A percentile compares a stretch with the other conserved stretches of the same genome.
Evolutionary conservation across 2,113 vertebrate genomes (phyloP).

Genomic region (Phalacrocorax carbo): DNA sequence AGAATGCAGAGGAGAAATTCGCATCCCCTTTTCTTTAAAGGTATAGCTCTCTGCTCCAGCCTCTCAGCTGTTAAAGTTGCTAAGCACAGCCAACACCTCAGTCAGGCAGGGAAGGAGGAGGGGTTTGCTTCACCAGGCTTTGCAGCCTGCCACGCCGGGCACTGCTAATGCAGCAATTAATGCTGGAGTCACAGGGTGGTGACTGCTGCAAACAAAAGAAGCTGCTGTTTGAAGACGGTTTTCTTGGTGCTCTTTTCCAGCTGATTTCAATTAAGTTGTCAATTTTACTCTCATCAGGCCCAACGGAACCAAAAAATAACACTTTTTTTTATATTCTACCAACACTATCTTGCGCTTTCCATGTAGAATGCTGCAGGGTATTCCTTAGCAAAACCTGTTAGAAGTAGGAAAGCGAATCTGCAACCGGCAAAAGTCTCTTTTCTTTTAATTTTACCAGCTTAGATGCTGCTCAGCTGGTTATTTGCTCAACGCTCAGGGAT

Average conservation of each 20-base stretch:
- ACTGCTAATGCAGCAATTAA: conserved; percentile 58
- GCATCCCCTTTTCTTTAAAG: background rate
- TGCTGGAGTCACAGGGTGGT: conserved; percentile 4
- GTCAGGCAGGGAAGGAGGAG: background rate
- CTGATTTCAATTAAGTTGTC: background rate
- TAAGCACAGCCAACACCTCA: background rate
- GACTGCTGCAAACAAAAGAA: background rate
- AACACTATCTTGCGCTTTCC: fast-evolving
- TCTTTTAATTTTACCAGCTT: background rate
- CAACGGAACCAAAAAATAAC: background rate
- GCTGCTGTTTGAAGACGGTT: background rate
- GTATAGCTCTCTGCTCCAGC: background rate
- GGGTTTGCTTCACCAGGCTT: background rate
- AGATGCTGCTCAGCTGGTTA: background rate
- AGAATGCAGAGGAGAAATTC: background rate
- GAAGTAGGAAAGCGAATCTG: background rate
- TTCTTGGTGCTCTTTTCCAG: background rate
- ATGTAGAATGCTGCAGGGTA: background rate
- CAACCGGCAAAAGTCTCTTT: background rate
- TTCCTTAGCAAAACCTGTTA: background rate
- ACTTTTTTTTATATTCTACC: background rate
- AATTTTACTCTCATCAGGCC: background rate
- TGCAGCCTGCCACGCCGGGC: conserved; percentile 33
- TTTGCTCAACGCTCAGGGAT: background rate
- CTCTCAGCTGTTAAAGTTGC: background rate